Evolutionary conservation across 2,797 vertebrate genomes (phyloP), one percentile per base, ranked within the genome.

Genomic region (Rousettus madagascariensis): DNA sequence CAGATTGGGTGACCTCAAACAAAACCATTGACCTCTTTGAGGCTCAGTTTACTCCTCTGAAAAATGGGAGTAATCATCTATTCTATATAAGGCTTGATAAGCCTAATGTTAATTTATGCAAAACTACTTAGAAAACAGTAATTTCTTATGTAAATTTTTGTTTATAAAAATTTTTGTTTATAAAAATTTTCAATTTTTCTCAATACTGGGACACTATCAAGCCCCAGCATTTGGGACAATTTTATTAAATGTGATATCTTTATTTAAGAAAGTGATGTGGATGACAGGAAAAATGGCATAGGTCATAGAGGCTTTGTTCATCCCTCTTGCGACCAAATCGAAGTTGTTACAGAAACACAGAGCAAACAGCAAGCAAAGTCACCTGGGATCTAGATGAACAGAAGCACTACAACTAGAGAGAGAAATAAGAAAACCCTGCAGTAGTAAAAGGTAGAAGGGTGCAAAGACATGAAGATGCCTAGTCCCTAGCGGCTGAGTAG

Each of bases 211-310:
- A 86, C 9, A 41, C 7, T 53, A 12, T 86, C 57, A 86, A 55
- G 5, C 13, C 17, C 75, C 16, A 86, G 28, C 5, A 66, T 66
- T 69, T 51, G 72, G 51, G 43, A 24, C 51, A 92, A 38, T 6
- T 89, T 89, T 66, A 90, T 46, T 66, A 92, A 80, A 92, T 53
- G 36, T 89, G 71, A 46, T 49, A 66, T 68, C 65, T 74, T 84
- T 41, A 89, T 92, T 87, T 63, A 63, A 63, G 43, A 43, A 71
- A 72, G 71, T 59, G 53, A 59, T 28, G 11, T 49, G 49, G 49
- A 49, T 49, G 49, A 49, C 49, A 16, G 46, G 15, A 49, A 16
- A 49, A 49, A 49, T 49, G 49, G 49, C 49, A 49, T 49, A 49
- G 49, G 16, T 49, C 15, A 49, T 16, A 49, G 15, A 49, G 49